Conservation (phyloP, 2,888 invertebrate genomes). For the Pyrrhosoma nymphula region DNA sequence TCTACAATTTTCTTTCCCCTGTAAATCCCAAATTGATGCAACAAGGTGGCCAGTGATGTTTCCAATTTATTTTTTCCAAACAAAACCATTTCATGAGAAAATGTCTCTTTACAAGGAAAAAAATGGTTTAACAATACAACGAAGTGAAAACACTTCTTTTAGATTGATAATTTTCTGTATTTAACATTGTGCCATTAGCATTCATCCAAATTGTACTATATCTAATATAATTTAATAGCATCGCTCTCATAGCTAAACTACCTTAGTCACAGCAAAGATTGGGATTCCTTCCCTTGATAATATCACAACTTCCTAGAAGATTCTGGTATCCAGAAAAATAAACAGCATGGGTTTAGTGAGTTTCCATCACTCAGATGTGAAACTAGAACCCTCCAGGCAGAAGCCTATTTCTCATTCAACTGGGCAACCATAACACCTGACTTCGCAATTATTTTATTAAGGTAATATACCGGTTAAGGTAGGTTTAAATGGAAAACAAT, state of each 20-base stretch:
- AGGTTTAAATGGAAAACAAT: too few relatives aligned
- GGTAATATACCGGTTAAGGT: too few relatives aligned
- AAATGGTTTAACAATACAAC: too few relatives aligned
- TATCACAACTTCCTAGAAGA: background rate
- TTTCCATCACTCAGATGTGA: background rate
- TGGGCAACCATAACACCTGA: background rate
- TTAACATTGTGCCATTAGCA: too few relatives aligned
- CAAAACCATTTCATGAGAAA: background rate
- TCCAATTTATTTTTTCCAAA: background rate
- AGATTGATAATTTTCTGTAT: too few relatives aligned
- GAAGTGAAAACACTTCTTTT: too few relatives aligned
- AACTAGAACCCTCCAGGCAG: background rate
- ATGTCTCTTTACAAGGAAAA: background rate
- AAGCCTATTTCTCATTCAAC: background rate
- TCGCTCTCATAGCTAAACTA: too few relatives aligned
- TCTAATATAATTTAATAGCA: too few relatives aligned
- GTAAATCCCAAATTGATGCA: constrained; percentile 55
- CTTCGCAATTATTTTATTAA: too few relatives aligned
- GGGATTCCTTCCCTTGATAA: too few relatives aligned
- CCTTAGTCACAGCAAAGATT: too few relatives aligned
- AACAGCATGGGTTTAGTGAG: background rate
- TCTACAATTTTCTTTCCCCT: constrained; percentile 53
- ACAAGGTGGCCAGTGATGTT: constrained; percentile 16
- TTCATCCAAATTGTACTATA: too few relatives aligned
- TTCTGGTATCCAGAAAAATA: background rate